Evolutionary conservation across 2,888 invertebrate species (phyloP).

Genomic region (Steinernema carpocapsae): DNA sequence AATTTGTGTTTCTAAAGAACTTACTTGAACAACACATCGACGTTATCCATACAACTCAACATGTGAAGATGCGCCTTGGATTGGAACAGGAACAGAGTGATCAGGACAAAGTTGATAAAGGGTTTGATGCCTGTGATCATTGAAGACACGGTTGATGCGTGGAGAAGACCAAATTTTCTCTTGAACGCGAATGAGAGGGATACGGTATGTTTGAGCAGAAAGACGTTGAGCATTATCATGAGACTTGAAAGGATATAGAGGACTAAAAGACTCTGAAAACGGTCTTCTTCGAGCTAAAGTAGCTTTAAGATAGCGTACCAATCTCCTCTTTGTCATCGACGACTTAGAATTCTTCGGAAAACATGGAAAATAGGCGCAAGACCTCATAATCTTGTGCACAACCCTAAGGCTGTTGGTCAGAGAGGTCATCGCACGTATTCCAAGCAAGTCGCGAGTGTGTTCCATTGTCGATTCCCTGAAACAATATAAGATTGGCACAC

Average conservation of each 20-base stretch:
- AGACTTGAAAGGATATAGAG: constrained; percentile 45
- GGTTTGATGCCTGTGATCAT: constrained; percentile 65
- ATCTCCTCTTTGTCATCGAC: background rate
- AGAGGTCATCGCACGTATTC: background rate
- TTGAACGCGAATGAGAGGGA: constrained; percentile 48
- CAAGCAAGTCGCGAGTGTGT: background rate
- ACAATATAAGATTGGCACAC: background rate
- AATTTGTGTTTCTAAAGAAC: constrained; percentile 7
- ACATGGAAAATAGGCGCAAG: constrained; percentile 1
- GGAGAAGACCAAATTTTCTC: constrained; percentile 60
- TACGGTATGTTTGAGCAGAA: constrained; percentile 52
- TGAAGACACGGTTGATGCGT: constrained; percentile 60
- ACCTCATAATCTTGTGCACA: constrained; percentile 5
- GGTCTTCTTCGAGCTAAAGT: background rate
- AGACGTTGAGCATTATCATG: constrained; percentile 57
- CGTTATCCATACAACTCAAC: constrained; percentile 41
- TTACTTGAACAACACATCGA: constrained; percentile 40
- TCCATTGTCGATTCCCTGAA: constrained; percentile 7
- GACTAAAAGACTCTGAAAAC: background rate
- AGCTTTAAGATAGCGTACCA: background rate
- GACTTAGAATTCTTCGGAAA: background rate
- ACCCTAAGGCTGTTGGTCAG: background rate
- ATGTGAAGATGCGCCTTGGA: constrained; percentile 41
- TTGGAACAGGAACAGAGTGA: constrained; percentile 50
- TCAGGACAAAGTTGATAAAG: constrained; percentile 56